Evolutionary conservation across 2,888 invertebrate species (phyloP), one percentile per base, ranked within the genome.

Genomic region (Drosophila multiciliata): DNA sequence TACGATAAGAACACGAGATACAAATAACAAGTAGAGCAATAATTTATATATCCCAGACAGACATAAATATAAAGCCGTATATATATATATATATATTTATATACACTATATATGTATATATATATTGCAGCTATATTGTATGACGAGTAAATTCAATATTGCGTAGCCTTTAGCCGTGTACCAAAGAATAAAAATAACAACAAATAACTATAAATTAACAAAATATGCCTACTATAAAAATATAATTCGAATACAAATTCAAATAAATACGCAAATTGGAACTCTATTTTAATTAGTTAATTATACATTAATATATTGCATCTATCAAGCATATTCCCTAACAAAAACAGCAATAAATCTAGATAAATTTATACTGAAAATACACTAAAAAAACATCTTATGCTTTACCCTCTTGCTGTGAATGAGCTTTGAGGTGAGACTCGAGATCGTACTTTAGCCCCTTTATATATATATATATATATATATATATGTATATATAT

Each of bases 121-220:
- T 75, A 78, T 80, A 80, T 80, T 77, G 60, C 77, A 82, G 74
- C 65, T 74, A 80, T 71, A 67, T 40, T 26, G 57, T 64, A 57
- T 55, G 52, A 70, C 66, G 54, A 76, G 66, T 79, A 69, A 59
- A 26, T 45, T 54, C 58, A 50, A 78, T 76, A 78, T 79, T 78
- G 81, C 85, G 77, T 84, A 84, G 82, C 84, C 86, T 80, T 87
- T 87, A 87, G 87, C 78, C 81, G 74, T 84, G 87, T 87, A 87
- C 87, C 89, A 88, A 84, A 88, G 79, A 75, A 60, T 66, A 73
- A 73, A 32, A 52, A 60, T 62, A 67, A 63, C 65, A 52, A 58
- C n/a, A 23, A 55, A 65, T 8, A 66, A 64, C 29, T 29, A 54
- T 53, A 50, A 40, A 62, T 50, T 52, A 20, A 63, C 57, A 12